phyloP scores from a whole-genome alignment of 2,113 vertebrate genomes.

The Hypomesus transpacificus region DNA sequence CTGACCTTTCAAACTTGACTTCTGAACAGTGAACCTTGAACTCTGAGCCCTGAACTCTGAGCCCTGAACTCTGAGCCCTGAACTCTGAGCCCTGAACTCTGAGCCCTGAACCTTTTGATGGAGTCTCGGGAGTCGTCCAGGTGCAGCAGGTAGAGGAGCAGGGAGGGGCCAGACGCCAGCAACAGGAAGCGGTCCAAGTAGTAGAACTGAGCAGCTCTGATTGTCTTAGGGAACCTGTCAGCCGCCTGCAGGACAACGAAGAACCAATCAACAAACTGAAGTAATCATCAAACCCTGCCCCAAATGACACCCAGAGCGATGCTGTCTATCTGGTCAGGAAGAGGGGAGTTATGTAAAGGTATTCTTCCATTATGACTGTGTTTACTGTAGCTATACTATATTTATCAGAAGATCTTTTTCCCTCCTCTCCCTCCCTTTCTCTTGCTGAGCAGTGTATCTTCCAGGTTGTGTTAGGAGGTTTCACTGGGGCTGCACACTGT shows the following conservation, averaged over 20 bases:
- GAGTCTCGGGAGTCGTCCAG: conserved; percentile 71
- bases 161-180: conserved; percentile 75
- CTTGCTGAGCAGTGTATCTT: too few relatives aligned
- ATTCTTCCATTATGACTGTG: too few relatives aligned
- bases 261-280: not conserved
- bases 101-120: conserved; percentile 71
- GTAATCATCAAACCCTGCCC: too few relatives aligned
- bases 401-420: not conserved
- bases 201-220: conserved; percentile 81
- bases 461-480: conserved; percentile 9
- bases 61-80: not conserved
- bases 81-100: not conserved
- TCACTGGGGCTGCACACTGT: not conserved
- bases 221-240: conserved; percentile 66
- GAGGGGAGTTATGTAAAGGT: too few relatives aligned
- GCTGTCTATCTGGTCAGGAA: too few relatives aligned
- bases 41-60: not conserved
- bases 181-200: conserved; percentile 83
- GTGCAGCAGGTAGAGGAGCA: conserved; percentile 74
- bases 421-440: not conserved
- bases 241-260: conserved; percentile 65
- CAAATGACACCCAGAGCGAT: too few relatives aligned
- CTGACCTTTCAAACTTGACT: too few relatives aligned
- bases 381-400: not conserved
- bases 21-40: too few relatives aligned